Evolutionary conservation across 1,140 invertebrate species (phyloP), one percentile per base, ranked within the genome.

Genomic region (Phocides pigmalion): DNA sequence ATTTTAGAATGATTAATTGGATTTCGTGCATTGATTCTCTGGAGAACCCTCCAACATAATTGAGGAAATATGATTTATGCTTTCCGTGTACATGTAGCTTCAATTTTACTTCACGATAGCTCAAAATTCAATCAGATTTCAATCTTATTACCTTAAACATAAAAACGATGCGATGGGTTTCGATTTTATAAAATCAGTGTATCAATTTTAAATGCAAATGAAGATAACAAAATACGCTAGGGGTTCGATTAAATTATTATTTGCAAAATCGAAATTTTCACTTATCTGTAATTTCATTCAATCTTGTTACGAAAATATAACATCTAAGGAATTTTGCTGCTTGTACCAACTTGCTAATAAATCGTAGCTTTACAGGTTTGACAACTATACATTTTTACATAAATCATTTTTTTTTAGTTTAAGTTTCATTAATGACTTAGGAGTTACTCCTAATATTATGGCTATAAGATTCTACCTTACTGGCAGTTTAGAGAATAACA

Each of bases 1-100:
- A 50, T 39, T 39, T 63, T 32, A 58, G 54, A 46, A 58, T 58
- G 46, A 58, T 46, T 44, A 44, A 58, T 58, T 46, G 28, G 17
- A 49, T 42, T 42, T 19, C 32, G 25, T 50, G 47, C 47, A 50
- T 56, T 54, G 39, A 46, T 56, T 51, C 47, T 32, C 14, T 28
- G 11, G 17, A 9, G 32, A 16, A 8, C 16, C 17, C 14, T 44
- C 20, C 37, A n/a, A 9, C 32, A n/a, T 56, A 42, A 44, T 56
- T 42, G 39, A 56, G 39, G 53, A 56, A 54, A 42, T 56, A 14
- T 56, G 53, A 56, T 56, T 56, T 28, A 44, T 56, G 14, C 22
- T 22, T 44, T 41, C 20, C 39, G 20, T 14, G 9, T 17, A 32
- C 12, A 35, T 32, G 28, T 28, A 28, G 2, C 25, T 32, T 32